A percentile compares a stretch with the other conserved stretches of the same genome.
Conservation (phyloP, 2,888 invertebrate genomes). For the Corythucha ciliata region DNA sequence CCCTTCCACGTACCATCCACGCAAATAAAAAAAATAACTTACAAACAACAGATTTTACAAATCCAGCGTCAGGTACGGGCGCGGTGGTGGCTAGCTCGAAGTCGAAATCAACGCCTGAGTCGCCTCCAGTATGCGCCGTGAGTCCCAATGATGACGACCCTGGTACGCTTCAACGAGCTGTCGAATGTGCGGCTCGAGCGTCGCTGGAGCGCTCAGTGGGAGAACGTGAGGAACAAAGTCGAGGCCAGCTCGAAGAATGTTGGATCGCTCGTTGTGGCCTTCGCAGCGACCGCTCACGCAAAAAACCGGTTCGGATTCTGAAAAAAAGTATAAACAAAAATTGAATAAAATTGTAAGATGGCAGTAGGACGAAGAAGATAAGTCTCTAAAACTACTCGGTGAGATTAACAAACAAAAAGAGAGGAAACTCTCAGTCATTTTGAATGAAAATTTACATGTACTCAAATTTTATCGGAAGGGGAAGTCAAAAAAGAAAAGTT, state of each 20-base stretch:
- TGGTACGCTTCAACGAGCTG: constrained; percentile 26
- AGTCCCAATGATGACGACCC: constrained; percentile 23
- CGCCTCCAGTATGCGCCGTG: constrained; percentile 23
- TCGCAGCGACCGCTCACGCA: constrained; percentile 25
- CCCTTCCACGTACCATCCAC: too few relatives aligned
- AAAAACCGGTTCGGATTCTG: constrained; percentile 15
- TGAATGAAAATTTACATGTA: too few relatives aligned
- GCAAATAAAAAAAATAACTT: too few relatives aligned
- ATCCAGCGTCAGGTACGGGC: too few relatives aligned
- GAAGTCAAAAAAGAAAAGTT: too few relatives aligned
- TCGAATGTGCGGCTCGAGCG: constrained; percentile 26
- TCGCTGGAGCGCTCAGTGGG: constrained; percentile 26
- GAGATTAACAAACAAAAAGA: too few relatives aligned
- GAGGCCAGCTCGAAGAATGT: constrained; percentile 28
- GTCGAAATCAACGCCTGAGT: constrained; percentile 19
- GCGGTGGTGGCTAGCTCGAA: constrained; percentile 17
- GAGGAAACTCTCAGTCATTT: too few relatives aligned
- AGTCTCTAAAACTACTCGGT: too few relatives aligned
- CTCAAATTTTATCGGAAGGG: too few relatives aligned
- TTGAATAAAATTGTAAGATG: too few relatives aligned
- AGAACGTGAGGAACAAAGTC: constrained; percentile 29
- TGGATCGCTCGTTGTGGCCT: constrained; percentile 29
- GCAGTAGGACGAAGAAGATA: too few relatives aligned
- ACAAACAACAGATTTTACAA: too few relatives aligned
- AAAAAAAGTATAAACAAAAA: neutral